Evolutionary conservation across 2,888 invertebrate species (phyloP).

Genomic region (Nemapogon koenigi): DNA sequence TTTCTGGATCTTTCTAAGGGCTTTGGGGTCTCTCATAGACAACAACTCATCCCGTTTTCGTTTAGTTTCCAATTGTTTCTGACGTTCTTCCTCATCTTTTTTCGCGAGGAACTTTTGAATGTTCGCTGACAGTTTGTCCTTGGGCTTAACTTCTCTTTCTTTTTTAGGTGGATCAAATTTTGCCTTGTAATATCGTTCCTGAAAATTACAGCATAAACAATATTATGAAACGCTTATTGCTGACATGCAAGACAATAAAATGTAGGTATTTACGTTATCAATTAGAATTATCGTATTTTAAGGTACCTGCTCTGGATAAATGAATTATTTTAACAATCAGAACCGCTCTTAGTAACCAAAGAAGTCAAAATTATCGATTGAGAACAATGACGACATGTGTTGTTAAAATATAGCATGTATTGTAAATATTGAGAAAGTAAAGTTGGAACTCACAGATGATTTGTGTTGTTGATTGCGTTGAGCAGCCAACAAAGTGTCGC

Average conservation of each 20-base stretch:
- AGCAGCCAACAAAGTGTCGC: conserved; percentile 53
- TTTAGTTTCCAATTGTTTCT: conserved; percentile 67
- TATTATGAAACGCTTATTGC: too few species aligned
- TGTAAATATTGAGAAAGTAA: too few species aligned
- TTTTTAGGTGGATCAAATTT: conserved; percentile 85
- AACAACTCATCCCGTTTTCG: conserved; percentile 70
- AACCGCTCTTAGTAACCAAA: too few species aligned
- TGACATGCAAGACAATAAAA: too few species aligned
- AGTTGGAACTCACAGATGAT: too few species aligned
- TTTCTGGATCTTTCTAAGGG: conserved; percentile 75
- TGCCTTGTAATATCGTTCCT: conserved; percentile 68
- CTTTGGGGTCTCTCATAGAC: conserved; percentile 74
- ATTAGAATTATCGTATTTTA: too few species aligned
- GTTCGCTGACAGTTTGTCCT: conserved; percentile 73
- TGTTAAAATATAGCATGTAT: too few species aligned
- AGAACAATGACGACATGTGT: too few species aligned
- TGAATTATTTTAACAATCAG: too few species aligned
- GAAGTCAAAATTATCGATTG: too few species aligned
- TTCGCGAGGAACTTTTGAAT: conserved; percentile 84
- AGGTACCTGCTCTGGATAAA: too few species aligned
- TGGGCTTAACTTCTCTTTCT: conserved; percentile 76
- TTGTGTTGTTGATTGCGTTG: conserved; percentile 62
- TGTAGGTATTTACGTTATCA: too few species aligned
- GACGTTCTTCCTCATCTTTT: conserved; percentile 80
- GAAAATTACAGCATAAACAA: neutral